Evolutionary conservation across 2,797 vertebrate species (phyloP).

Genomic region (Neomorphus geoffroyi): DNA sequence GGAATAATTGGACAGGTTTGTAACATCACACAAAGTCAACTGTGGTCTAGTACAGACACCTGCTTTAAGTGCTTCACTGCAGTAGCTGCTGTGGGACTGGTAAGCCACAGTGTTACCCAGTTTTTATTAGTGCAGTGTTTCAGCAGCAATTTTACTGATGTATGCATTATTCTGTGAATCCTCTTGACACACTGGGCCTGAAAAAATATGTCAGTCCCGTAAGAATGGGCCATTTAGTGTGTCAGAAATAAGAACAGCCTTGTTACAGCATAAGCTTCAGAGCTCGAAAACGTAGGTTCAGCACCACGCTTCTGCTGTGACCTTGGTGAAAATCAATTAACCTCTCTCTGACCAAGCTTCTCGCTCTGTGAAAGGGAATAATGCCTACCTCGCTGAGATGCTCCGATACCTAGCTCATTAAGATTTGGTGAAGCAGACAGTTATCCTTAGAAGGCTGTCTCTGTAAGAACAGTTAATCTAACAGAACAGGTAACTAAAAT

Average conservation of each 20-base stretch:
- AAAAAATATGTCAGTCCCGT: neutral
- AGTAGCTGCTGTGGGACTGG: neutral
- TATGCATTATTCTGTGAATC: neutral
- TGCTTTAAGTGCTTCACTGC: neutral
- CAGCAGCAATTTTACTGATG: neutral
- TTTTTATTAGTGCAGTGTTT: neutral
- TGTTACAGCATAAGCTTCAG: neutral
- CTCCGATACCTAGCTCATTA: conserved; percentile 12
- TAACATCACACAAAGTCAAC: neutral
- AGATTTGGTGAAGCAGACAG: conserved; percentile 1
- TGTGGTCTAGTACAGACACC: neutral
- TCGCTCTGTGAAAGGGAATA: neutral
- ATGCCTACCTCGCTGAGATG: conserved; percentile 7
- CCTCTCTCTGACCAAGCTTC: conserved; percentile 42
- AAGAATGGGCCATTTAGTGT: neutral
- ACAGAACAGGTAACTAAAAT: neutral
- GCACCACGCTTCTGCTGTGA: conserved; percentile 10
- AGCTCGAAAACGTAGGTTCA: conserved; percentile 31
- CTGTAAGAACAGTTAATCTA: neutral
- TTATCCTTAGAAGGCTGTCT: neutral
- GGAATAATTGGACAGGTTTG: neutral
- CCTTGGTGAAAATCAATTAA: conserved; percentile 68
- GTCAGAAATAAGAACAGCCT: neutral
- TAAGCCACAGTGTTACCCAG: neutral
- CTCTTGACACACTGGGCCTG: neutral